A percentile compares a stretch with the other conserved stretches of the same genome.
These are phyloP conservation scores for Papilio glaucus DNA, from an alignment of 1,140 invertebrate genomes.

Conservation along the genomic window DNA sequence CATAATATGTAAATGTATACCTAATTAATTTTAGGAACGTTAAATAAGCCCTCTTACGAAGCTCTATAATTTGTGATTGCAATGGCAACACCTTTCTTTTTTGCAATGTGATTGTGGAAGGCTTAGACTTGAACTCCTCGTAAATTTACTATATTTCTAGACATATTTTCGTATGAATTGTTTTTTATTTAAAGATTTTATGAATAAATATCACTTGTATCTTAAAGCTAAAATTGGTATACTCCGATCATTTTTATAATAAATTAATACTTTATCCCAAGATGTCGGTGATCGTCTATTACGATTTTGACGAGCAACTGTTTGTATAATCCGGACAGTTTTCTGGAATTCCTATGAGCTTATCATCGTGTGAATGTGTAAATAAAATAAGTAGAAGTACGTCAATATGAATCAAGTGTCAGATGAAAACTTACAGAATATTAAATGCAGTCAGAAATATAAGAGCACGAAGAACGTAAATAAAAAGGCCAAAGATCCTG, in stretches of 20 bases:
- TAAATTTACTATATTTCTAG: conserved; percentile 65
- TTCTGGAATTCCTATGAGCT: conserved; percentile 67
- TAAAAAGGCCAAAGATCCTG: conserved; percentile 80
- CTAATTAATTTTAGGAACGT: conserved; percentile 9
- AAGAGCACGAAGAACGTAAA: conserved; percentile 76
- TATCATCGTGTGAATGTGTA: conserved; percentile 75
- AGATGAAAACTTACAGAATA: conserved; percentile 70
- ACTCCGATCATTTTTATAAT: conserved; percentile 52
- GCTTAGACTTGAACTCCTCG: conserved; percentile 58
- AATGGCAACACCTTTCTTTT: conserved; percentile 59
- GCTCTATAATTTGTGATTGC: conserved; percentile 34
- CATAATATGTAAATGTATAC: conserved; percentile 4
- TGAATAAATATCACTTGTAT: conserved; percentile 53
- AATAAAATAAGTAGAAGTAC: conserved; percentile 72
- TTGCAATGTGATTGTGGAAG: conserved; percentile 81
- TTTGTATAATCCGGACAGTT: conserved; percentile 69
- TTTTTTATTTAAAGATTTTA: conserved; percentile 58
- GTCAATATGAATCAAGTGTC: conserved; percentile 74
- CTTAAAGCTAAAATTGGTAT: conserved; percentile 45
- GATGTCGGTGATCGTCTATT: conserved; percentile 80
- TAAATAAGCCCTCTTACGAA: conserved; percentile 14
- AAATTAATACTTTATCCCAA: conserved; percentile 69
- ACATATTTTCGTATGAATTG: conserved; percentile 64
- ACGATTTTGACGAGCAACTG: conserved; percentile 80
- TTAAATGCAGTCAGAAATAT: conserved; percentile 70